Evolutionary conservation across 2,888 invertebrate species (phyloP), one percentile per base, ranked within the genome.

Genomic region (Panopea generosa): DNA sequence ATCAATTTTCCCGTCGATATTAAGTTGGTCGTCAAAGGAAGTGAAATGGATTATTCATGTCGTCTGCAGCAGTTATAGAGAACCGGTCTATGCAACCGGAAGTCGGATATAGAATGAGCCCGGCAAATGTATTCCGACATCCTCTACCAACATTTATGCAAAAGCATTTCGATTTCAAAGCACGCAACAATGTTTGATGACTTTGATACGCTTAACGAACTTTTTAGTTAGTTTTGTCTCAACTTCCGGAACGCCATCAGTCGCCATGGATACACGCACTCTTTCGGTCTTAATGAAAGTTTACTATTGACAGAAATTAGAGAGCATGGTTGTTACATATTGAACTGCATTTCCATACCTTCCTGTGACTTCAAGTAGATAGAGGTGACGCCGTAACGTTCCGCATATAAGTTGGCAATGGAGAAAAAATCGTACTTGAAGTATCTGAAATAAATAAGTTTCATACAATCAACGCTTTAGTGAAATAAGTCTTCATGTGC

Each of bases 41-140:
- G 68, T 52, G 74, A 81, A 81, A 81, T 81, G 81, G 81, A 81
- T 71, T 81, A 75, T 77, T 81, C 81, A 77, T 81, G 81, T 81
- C 74, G 74, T 75, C 72, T 75, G 81, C 71, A 33, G 59, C 59
- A 53, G 77, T 81, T 77, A 81, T 81, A 73, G 72, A 61, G 61
- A 65, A 72, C 59, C 77, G 47, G 66, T 75, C 77, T 70, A 59
- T 60, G 61, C 27, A 65, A 81, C 81, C 81, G 81, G 81, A 81
- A 77, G 77, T 75, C 55, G 75, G 65, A 72, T 81, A 77, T 75
- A 81, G 81, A 81, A 75, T 69, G 74, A 77, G 77, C 69, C 74
- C 53, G 62, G 69, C 62, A 75, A 81, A 81, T 81, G 81, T 77
- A 75, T 75, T 75, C 72, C 63, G 74, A 66, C 75, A 72, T 72